Base-by-base conservation (phyloP, 2,113 vertebrate species). In the Protobothrops mucrosquamatus region DNA sequence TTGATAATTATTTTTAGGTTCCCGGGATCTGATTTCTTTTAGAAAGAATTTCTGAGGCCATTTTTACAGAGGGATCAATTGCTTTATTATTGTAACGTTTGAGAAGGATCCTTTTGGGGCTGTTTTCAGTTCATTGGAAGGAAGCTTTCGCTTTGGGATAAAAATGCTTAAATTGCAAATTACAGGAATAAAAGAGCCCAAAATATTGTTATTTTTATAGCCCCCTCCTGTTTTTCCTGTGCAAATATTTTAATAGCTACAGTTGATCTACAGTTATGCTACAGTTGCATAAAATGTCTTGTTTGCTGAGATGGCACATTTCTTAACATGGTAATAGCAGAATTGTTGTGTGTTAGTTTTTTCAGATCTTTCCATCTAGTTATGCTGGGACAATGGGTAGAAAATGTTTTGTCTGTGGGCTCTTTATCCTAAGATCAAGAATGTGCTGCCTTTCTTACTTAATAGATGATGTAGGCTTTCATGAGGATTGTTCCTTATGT, bases 251-350 rank as follows among this genome's bases (percentile, higher is more conserved):
- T 95, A 81, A 92, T 93, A 52, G 95, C 95, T 85, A 92, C 20
- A 92, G 96, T 92, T 54, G 95, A 93, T 94, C 94, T 92, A 51
- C 48, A 51, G 48, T 51, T 51, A 51, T 51, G 48, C 48, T 51
- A 51, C 48, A 96, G 61, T 95, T 90, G 95, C 93, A 92, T 51
- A 91, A 94, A 96, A 96, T 93, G 94, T 96, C 94, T 95, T 91
- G 91, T 95, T 96, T 96, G 97, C 96, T 97, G 96, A 96, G 96
- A 86, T 94, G 93, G 95, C 96, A 96, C 93, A 94, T 97, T 97
- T 86, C 87, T 92, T 94, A 95, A 94, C 94, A 90, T 92, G 86
- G 96, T 94, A 95, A 96, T 95, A 55, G 95, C 96, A 55, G 94
- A 39, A 96, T 90, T 64, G 94, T 23, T 51, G 93, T 54, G 96